These are phyloP conservation scores for Pyxicephalus adspersus DNA, from an alignment of 2,113 vertebrate species.

Conservation along the genomic window DNA sequence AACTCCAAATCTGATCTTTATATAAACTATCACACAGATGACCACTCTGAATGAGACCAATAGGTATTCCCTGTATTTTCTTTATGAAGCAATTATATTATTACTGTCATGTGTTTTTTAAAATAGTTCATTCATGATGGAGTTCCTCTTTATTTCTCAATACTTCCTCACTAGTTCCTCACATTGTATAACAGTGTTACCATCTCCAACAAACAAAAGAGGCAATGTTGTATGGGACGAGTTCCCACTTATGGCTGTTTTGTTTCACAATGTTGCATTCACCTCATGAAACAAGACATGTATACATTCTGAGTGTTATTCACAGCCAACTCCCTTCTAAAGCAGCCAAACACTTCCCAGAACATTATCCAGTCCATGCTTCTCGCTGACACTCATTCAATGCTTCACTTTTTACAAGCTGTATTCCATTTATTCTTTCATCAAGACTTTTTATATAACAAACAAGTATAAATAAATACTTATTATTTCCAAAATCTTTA, in stretches of 20 bases:
- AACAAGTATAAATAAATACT: background rate
- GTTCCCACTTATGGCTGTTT: background rate
- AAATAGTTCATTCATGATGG: too few relatives aligned
- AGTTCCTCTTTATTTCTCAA: too few relatives aligned
- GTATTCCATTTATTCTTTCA: background rate
- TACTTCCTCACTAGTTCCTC: too few relatives aligned
- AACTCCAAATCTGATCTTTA: too few relatives aligned
- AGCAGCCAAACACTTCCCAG: background rate
- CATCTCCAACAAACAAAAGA: conserved; percentile 22
- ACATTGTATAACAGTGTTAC: background rate
- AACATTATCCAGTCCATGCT: background rate
- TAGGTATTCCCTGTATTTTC: too few relatives aligned
- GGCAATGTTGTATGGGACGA: conserved; percentile 19
- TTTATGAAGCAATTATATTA: too few relatives aligned
- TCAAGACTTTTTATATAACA: background rate
- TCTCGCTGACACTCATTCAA: background rate
- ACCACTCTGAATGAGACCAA: too few relatives aligned
- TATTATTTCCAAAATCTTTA: background rate
- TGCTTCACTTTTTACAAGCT: background rate
- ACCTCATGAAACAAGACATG: background rate
- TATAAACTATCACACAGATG: too few relatives aligned
- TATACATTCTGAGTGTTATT: conserved; percentile 24
- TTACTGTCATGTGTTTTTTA: too few relatives aligned
- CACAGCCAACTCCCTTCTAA: conserved; percentile 14
- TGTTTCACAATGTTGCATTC: conserved; percentile 12